These are phyloP conservation scores for Leucania comma DNA, from an alignment of 2,888 invertebrate species.

Conservation along the genomic window DNA sequence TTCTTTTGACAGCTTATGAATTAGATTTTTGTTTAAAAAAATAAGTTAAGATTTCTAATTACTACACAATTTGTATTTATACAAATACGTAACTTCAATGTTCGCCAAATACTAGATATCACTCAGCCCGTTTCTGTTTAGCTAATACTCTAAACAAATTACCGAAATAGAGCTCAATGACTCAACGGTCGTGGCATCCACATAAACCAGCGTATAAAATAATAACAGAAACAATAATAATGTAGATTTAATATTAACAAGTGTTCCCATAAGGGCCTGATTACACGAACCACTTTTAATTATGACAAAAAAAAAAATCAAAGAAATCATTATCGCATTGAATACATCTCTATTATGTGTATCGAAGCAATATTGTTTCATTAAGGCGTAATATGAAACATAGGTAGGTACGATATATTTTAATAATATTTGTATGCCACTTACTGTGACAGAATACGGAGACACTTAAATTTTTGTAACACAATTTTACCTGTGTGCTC, in stretches of 20 bases:
- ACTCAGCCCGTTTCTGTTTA: slow-evolving; percentile 28
- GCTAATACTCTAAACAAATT: slow-evolving; percentile 43
- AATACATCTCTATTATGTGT: neutral
- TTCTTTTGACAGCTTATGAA: slow-evolving; percentile 12
- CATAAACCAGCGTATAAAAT: slow-evolving; percentile 53
- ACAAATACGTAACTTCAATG: neutral
- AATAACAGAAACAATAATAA: slow-evolving; percentile 53
- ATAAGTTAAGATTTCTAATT: neutral
- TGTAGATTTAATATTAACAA: slow-evolving; percentile 56
- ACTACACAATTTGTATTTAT: neutral
- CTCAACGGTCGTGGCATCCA: slow-evolving; percentile 59
- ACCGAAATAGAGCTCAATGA: slow-evolving; percentile 54
- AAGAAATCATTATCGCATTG: neutral
- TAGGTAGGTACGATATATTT: no score
- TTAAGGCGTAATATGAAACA: no score
- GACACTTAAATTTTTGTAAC: no score
- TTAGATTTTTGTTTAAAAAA: neutral
- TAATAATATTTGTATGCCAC: no score
- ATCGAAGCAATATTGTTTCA: no score
- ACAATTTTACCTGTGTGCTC: no score
- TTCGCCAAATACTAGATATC: slow-evolving; percentile 35
- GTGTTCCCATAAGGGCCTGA: slow-evolving; percentile 45
- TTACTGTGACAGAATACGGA: no score
- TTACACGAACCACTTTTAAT: slow-evolving; percentile 19
- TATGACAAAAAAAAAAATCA: neutral